Conservation (phyloP, 2,113 vertebrate genomes). For the Rhinichthys klamathensis region DNA sequence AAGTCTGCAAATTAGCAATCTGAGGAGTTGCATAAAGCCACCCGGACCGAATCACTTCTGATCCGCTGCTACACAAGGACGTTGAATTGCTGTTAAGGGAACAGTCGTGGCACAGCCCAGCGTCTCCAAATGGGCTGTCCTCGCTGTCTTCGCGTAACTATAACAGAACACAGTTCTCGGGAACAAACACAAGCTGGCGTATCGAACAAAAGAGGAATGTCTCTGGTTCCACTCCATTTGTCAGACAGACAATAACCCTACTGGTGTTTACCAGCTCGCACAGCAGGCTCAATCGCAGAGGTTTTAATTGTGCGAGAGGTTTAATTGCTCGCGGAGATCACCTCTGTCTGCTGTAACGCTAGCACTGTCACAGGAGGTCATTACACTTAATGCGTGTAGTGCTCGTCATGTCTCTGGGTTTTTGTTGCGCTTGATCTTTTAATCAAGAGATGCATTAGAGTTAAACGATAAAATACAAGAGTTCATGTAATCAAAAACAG, state of each 20-base stretch:
- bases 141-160: conserved; percentile 24
- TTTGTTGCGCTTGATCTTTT: not conserved
- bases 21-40: conserved; percentile 30
- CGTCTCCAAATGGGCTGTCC: conserved; percentile 14
- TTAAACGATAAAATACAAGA: not conserved
- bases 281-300: conserved; percentile 84
- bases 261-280: conserved; percentile 89
- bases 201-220: conserved; percentile 69
- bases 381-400: conserved; percentile 19
- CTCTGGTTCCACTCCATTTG: conserved; percentile 84
- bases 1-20: not conserved
- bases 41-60: conserved; percentile 40
- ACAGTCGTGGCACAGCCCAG: not conserved
- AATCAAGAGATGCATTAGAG: not conserved
- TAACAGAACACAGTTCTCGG: conserved; percentile 56
- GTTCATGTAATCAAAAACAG: not conserved
- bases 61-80: conserved; percentile 21
- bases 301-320: conserved; percentile 85
- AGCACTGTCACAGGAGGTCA: not conserved
- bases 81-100: conserved; percentile 7
- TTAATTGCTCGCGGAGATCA: conserved; percentile 83
- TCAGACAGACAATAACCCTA: conserved; percentile 88
- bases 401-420: not conserved
- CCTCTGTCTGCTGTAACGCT: conserved; percentile 20
- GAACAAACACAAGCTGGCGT: conserved; percentile 62